A percentile compares a stretch with the other conserved stretches of the same genome.
Conservation (phyloP, 2,888 invertebrate genomes). For the Microplitis deprimator region DNA sequence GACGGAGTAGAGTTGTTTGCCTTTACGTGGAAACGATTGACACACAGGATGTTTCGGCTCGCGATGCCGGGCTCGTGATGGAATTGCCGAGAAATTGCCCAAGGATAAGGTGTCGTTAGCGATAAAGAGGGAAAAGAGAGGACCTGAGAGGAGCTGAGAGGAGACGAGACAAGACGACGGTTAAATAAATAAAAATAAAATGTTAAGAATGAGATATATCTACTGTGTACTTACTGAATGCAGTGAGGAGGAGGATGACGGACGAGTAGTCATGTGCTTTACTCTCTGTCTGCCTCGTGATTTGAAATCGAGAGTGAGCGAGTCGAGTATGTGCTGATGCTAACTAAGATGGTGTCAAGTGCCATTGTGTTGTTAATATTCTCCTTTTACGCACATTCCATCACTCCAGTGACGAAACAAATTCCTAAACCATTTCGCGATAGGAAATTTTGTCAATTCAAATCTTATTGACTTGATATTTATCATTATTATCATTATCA, state of each 20-base stretch:
- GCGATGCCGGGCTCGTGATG: constrained; percentile 51
- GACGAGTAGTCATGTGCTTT: constrained; percentile 31
- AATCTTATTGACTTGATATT: too few species aligned
- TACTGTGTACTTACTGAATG: constrained; percentile 1
- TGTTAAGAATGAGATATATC: constrained; percentile 15
- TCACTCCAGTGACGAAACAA: neutral
- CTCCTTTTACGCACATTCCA: neutral
- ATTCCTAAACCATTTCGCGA: too few species aligned
- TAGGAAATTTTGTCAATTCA: too few species aligned
- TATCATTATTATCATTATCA: too few species aligned
- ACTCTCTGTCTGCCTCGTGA: constrained; percentile 44
- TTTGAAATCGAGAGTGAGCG: constrained; percentile 48
- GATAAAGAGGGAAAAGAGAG: constrained; percentile 27
- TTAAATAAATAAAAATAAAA: constrained; percentile 18
- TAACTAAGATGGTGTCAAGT: neutral
- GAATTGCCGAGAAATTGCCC: constrained; percentile 52
- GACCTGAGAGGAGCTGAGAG: neutral
- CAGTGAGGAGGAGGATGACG: neutral
- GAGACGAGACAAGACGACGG: constrained; percentile 31
- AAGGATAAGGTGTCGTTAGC: constrained; percentile 26
- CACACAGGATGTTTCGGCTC: constrained; percentile 57
- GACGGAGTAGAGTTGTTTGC: constrained; percentile 8
- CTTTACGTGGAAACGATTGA: constrained; percentile 32
- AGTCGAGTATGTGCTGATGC: constrained; percentile 17
- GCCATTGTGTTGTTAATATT: neutral